These are phyloP conservation scores for Centropus unirufus DNA, from an alignment of 2,113 vertebrate genomes.

Conservation along the genomic window DNA sequence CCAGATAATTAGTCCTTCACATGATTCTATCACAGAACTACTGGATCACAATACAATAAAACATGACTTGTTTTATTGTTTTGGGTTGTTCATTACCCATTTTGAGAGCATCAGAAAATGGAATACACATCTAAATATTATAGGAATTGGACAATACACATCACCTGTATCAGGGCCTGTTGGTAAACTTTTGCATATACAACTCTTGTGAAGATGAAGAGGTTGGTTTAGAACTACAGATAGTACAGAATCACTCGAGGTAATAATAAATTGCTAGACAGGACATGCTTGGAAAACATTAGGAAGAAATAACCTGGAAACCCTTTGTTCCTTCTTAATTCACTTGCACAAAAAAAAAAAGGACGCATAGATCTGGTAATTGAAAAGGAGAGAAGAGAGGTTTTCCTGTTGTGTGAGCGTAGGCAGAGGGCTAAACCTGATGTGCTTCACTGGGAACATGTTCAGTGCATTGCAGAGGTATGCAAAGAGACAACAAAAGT, in stretches of 20 bases:
- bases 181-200: not conserved
- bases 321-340: not conserved
- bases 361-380: not conserved
- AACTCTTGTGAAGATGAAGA: not conserved
- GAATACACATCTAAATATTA: not conserved
- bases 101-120: not conserved
- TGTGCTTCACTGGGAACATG: constrained; percentile 22
- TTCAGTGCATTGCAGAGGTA: constrained; percentile 9
- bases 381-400: not conserved
- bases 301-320: not conserved
- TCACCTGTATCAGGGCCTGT: not conserved
- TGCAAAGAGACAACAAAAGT: not conserved
- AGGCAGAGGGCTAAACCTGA: constrained; percentile 14
- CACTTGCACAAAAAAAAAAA: not conserved
- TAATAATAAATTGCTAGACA: not conserved
- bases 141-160: no score
- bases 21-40: not conserved
- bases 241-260: not conserved
- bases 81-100: not conserved
- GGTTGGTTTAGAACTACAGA: not conserved
- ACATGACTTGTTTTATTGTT: not conserved
- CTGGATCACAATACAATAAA: not conserved
- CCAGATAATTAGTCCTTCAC: not conserved
- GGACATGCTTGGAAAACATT: not conserved
- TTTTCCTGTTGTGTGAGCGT: constrained; percentile 7